Percentiles rank a stretch among this genome's conserved stretches.
Evolutionary conservation across 2,113 vertebrate genomes (phyloP).

Genomic region (Trichechus manatus): DNA sequence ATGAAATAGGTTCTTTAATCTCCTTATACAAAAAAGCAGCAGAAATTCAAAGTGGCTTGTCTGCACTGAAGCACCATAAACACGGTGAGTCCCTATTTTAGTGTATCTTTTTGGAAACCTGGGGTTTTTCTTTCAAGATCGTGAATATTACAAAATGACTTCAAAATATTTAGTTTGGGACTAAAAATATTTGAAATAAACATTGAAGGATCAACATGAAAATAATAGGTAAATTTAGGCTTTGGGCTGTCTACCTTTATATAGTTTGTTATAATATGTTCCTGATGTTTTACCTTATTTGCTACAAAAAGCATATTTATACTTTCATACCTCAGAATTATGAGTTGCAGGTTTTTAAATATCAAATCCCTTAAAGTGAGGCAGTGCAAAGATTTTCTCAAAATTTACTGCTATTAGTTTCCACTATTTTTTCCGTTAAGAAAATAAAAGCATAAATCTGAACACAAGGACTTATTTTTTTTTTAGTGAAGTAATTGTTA

Average conservation of each 20-base stretch:
- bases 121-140: background rate
- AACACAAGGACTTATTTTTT: background rate
- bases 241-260: background rate
- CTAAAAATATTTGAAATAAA: slow-evolving; percentile 17
- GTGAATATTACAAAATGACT: slow-evolving; percentile 37
- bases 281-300: slow-evolving; percentile 32
- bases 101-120: slow-evolving; percentile 4
- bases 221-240: background rate
- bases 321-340: slow-evolving; percentile 35
- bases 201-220: slow-evolving; percentile 21
- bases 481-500: background rate
- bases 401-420: background rate
- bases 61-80: background rate
- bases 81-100: background rate
- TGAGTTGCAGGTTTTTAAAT: slow-evolving; percentile 39
- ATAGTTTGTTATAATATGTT: slow-evolving; percentile 9
- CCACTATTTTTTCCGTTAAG: background rate
- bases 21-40: background rate
- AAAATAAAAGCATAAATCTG: background rate
- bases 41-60: background rate
- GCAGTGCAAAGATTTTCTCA: background rate
- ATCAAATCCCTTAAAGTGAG: background rate
- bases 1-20: slow-evolving; percentile 2
- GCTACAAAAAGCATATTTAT: slow-evolving; percentile 24
- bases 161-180: slow-evolving; percentile 25